Conservation (phyloP, 2,797 vertebrate genomes). For the Basileuterus tristriatus region DNA sequence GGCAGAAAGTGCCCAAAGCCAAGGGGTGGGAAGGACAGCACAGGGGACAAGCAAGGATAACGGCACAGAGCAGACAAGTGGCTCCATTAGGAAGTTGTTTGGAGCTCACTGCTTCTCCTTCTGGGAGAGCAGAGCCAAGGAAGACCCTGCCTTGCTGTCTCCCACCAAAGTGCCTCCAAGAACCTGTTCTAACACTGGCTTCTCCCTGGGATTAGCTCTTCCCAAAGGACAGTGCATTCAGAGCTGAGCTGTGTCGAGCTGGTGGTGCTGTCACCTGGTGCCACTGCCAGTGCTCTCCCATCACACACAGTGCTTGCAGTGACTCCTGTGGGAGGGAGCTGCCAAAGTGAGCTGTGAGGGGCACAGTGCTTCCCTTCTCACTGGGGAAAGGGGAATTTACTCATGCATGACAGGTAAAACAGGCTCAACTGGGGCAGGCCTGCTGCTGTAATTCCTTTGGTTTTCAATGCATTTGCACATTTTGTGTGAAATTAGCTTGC, state of each 20-base stretch:
- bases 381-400: background rate
- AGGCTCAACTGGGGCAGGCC: background rate
- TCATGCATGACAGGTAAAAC: background rate
- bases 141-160: background rate
- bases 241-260: background rate
- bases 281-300: background rate
- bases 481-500: background rate
- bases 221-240: background rate
- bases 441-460: background rate
- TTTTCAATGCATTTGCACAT: background rate
- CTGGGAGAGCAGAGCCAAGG: background rate
- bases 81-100: background rate
- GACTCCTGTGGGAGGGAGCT: background rate
- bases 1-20: background rate
- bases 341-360: background rate
- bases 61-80: background rate
- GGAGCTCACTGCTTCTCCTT: background rate
- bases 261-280: background rate
- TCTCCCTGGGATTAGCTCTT: background rate
- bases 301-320: accelerated
- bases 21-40: background rate
- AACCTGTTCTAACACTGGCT: background rate
- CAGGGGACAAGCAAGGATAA: background rate
- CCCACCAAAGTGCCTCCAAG: accelerated
- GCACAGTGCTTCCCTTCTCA: background rate